phyloP scores from a whole-genome alignment of 2,888 invertebrate genomes.

The Blastobasis lacticolella region DNA sequence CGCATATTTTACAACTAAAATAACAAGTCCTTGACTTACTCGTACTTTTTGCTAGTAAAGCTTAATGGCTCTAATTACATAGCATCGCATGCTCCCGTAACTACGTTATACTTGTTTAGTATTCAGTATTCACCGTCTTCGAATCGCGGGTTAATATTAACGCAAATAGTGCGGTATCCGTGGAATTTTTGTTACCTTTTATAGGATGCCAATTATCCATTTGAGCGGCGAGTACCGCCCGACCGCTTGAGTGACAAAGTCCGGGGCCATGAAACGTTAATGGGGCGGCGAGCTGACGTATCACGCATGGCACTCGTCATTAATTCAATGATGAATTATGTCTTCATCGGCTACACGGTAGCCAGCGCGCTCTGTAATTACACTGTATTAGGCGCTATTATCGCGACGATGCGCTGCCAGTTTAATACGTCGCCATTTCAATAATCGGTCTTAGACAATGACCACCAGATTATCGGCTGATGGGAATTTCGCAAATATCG shows the following conservation, averaged over 20 bases:
- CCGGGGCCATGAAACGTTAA: no score
- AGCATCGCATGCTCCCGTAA: neutral
- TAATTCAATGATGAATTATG: slow-evolving; percentile 52
- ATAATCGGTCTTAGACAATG: slow-evolving; percentile 58
- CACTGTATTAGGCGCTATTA: slow-evolving; percentile 56
- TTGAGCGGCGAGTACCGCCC: no score
- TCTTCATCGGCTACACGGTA: slow-evolving; percentile 52
- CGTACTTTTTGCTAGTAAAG: slow-evolving; percentile 1
- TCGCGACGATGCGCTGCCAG: slow-evolving; percentile 49
- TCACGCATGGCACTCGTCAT: slow-evolving; percentile 42
- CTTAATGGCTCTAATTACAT: slow-evolving; percentile 1
- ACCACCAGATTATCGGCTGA: slow-evolving; percentile 28
- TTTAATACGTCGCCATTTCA: slow-evolving; percentile 54
- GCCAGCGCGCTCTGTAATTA: slow-evolving; percentile 54
- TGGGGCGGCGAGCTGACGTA: slow-evolving; percentile 30
- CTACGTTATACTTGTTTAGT: no score
- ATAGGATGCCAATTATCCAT: no score
- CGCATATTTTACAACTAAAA: neutral
- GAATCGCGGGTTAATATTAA: no score
- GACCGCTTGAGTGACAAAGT: no score
- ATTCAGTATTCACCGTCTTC: no score
- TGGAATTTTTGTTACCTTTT: no score
- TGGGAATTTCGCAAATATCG: slow-evolving; percentile 41
- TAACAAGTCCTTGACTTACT: neutral
- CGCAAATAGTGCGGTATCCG: no score